A percentile compares a stretch with the other conserved stretches of the same genome.
phyloP scores from a whole-genome alignment of 2,113 vertebrate genomes.

The Psittacus erithacus region DNA sequence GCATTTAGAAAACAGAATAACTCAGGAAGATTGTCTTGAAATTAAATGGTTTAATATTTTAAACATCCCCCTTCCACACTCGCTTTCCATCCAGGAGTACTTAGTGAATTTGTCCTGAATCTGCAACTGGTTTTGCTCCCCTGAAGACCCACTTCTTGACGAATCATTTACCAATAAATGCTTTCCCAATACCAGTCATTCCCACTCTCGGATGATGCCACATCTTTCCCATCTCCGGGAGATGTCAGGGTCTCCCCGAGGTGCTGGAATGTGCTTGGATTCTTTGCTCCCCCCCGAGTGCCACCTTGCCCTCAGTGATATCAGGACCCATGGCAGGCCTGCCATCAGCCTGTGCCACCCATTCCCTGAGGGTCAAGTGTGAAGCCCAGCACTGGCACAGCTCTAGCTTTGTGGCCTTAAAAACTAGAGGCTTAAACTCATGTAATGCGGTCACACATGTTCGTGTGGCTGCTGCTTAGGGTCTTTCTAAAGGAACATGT shows the following conservation, averaged over 20 bases:
- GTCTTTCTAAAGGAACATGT: neutral
- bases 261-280: neutral
- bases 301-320: neutral
- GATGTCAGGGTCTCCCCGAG: neutral
- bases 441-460: accelerated
- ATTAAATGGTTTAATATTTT: conserved; percentile 27
- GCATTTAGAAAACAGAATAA: conserved; percentile 37
- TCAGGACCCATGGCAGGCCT: neutral
- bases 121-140: neutral
- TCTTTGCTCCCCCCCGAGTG: neutral
- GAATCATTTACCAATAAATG: neutral
- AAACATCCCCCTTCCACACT: neutral
- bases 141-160: neutral
- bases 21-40: conserved; percentile 1
- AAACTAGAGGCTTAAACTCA: neutral
- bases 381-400: neutral
- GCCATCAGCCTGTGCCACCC: neutral
- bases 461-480: neutral
- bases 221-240: neutral
- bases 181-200: neutral
- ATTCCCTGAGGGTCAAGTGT: neutral
- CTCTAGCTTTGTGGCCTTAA: neutral
- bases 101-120: neutral
- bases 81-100: neutral
- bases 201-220: neutral